Evolutionary conservation across 2,113 vertebrate genomes (phyloP), one percentile per base, ranked within the genome.

Genomic region (Acrocephalus arundinaceus): DNA sequence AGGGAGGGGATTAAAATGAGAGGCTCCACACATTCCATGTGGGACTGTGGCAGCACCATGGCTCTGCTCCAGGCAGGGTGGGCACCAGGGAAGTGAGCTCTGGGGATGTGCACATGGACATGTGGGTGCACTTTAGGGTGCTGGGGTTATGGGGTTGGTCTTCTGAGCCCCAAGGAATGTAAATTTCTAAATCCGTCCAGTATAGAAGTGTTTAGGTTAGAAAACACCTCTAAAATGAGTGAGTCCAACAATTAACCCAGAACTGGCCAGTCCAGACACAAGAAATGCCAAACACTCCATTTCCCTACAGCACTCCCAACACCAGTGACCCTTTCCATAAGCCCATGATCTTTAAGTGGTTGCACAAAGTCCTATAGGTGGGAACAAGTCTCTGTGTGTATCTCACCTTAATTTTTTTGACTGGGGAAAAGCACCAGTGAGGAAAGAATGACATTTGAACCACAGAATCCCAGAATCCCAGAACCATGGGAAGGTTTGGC

Each of bases 21-120:
- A 63, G 3, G 28, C 22, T 88, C 52, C 27, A 19, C 8, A 14
- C 0, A 0, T 17, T 70, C 37, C 28, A 3, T 27, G 51, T 8
- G 66, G 70, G 61, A 9, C 10, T 16, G 52, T 6, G 51, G 49
- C 19, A 67, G 61, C 45, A 39, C 4, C 2, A 0, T 9, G 41
- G 31, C n/a, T 67, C 39, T 19, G 12, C 54, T 65, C 41, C 41
- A 28, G 31, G 43, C 30, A 51, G 57, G 1, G 14, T 13, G 19
- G 51, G n/a, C 17, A 74, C 24, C 66, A 0, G 0, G 20, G 24
- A 39, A 52, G 8, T 1, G 35, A 63, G 23, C 3, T 5, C 37
- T 51, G 28, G 31, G 41, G 33, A 14, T 17, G 25, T 6, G 19
- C n/a, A 23, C 7, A 0, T 14, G 25, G 28, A n/a, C 6, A 10